Evolutionary conservation across 2,113 vertebrate genomes (phyloP).

Genomic region (Ciconia boyciana): DNA sequence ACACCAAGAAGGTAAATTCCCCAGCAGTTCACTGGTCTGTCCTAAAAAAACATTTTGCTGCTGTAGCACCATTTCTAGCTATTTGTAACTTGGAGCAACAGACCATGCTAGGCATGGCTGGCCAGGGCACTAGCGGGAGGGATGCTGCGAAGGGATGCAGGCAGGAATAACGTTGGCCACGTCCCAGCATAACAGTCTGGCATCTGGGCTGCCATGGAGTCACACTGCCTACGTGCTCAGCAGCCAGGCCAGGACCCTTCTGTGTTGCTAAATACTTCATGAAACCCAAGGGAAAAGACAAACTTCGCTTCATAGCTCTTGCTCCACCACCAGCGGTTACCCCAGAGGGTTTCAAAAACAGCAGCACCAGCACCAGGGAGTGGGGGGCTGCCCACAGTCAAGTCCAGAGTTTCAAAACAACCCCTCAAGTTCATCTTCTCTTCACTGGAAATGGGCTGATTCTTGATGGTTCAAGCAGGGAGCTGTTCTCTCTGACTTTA

Average conservation of each 20-base stretch:
- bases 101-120: not conserved
- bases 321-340: not conserved
- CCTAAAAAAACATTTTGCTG: not conserved
- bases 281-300: not conserved
- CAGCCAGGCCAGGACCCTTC: not conserved
- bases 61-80: not conserved
- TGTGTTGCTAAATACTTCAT: not conserved
- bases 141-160: not conserved
- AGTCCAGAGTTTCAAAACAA: not conserved
- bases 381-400: not conserved
- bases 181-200: not conserved
- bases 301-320: not conserved
- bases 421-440: not conserved
- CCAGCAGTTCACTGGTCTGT: not conserved
- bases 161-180: not conserved
- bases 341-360: not conserved
- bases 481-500: not conserved
- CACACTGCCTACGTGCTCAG: not conserved
- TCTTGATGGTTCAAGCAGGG: not conserved
- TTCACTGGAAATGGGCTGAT: not conserved
- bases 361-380: accelerated
- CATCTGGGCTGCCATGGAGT: not conserved
- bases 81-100: not conserved
- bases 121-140: not conserved
- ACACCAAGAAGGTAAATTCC: not conserved